These are phyloP conservation scores for Pristis pectinata DNA, from an alignment of 2,797 vertebrate species.

Conservation along the genomic window DNA sequence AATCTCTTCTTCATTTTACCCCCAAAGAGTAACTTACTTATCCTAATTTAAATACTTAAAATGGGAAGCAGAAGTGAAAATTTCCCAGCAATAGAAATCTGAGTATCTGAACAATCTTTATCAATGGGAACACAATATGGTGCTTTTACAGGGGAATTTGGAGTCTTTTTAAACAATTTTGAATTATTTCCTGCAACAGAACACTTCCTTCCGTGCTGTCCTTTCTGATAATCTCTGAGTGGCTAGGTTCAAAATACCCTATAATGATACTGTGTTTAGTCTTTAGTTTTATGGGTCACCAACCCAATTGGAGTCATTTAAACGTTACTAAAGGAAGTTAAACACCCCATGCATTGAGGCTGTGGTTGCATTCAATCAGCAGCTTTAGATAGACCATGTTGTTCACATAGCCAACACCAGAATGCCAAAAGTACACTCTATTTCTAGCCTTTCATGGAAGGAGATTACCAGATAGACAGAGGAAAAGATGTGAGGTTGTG, in stretches of 20 bases:
- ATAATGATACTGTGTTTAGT: background rate
- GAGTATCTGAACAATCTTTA: background rate
- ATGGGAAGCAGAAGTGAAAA: constrained; percentile 32
- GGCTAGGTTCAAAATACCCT: background rate
- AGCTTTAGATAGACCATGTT: too few species aligned
- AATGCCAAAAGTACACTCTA: too few species aligned
- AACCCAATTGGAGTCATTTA: background rate
- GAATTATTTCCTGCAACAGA: background rate
- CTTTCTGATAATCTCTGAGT: background rate
- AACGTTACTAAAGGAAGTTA: background rate
- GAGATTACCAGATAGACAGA: too few species aligned
- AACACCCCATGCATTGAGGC: too few species aligned
- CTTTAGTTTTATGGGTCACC: background rate
- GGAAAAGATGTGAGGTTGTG: too few species aligned
- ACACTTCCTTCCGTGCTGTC: background rate
- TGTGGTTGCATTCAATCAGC: too few species aligned
- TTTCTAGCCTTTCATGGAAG: too few species aligned
- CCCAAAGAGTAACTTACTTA: background rate
- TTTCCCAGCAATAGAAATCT: background rate
- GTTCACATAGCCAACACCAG: too few species aligned
- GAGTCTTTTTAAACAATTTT: background rate
- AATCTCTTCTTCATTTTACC: too few species aligned
- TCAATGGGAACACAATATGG: background rate
- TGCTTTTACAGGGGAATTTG: background rate
- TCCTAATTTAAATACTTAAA: background rate